Evolutionary conservation across 92 coral and sea anemone genomes (phyloP), one percentile per base, ranked within the genome.

Genomic region (Porites lobata): DNA sequence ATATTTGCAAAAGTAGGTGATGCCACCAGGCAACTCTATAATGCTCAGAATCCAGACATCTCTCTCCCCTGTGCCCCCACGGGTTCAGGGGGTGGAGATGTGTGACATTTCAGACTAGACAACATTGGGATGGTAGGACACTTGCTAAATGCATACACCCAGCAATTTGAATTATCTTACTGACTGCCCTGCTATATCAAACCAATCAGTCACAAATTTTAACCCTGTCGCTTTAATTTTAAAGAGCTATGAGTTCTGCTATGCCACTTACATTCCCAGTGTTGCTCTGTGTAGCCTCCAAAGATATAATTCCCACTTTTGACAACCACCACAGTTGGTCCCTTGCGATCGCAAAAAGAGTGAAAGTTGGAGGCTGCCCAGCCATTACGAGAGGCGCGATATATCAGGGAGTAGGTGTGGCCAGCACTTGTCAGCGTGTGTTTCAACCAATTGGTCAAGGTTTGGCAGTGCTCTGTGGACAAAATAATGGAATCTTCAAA

Each of bases 321-420:
- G 8, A 85, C 50, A 71, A 92, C 91, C 38, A 63, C 79, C 9
- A 92, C 87, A 11, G 92, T 92, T 20, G 95, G 90, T 9, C 95
- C 95, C n/a, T 88, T 92, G 19, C 79, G 81, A 80, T 92, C 95
- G 32, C 95, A 92, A 68, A 65, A 67, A 43, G 80, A 20, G 72
- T 92, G 95, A 73, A 92, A 92, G 76, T 77, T 89, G 78, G 81
- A 3, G 53, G 92, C 75, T 0, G 90, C 64, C 95, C 95, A 92
- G 59, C 95, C 95, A 50, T 92, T 65, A 3, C 22, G 74, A 9
- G 95, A 84, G 14, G 88, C 95, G 24, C 95, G 95, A 53, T 88
- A 92, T 78, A 89, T 26, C 76, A 92, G 84, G 10, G 24, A 50
- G 17, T 58, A 75, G 15, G 69, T 72, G 50, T 76, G 83, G 54